Evolutionary conservation across 1,140 invertebrate genomes (phyloP).

Genomic region (Centruroides vittatus): DNA sequence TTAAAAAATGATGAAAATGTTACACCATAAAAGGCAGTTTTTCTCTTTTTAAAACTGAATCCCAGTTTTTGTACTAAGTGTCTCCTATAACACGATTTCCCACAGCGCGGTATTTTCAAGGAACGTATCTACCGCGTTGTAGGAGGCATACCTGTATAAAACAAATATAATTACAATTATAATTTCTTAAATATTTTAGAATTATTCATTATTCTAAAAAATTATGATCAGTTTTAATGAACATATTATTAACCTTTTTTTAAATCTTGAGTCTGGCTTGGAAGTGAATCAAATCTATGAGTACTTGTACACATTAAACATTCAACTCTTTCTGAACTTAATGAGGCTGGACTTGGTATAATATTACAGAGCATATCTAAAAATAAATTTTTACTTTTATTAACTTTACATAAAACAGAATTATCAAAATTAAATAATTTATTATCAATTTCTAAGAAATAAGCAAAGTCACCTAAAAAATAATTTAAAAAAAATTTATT

Average conservation of each 20-base stretch:
- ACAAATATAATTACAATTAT: background rate
- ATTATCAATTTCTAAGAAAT: too few relatives aligned
- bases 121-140: too few relatives aligned
- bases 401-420: too few relatives aligned
- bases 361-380: slow-evolving; percentile 58
- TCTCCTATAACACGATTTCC: too few relatives aligned
- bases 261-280: slow-evolving; percentile 50
- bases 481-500: too few relatives aligned
- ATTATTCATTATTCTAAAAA: background rate
- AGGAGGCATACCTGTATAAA: too few relatives aligned
- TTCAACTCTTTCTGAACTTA: slow-evolving; percentile 61
- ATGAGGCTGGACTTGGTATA: slow-evolving; percentile 61
- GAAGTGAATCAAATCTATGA: slow-evolving; percentile 50
- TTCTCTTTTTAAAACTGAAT: too few relatives aligned
- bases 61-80: too few relatives aligned
- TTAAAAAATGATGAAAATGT: too few relatives aligned
- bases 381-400: background rate
- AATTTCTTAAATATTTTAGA: slow-evolving; percentile 2
- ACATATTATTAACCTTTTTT: slow-evolving; percentile 37
- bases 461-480: too few relatives aligned
- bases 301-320: slow-evolving; percentile 54
- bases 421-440: background rate
- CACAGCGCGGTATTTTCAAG: too few relatives aligned
- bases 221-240: background rate
- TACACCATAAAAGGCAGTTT: too few relatives aligned